Conservation (phyloP, 92 coral and sea anemone species). For the Plumapathes pennacea region DNA sequence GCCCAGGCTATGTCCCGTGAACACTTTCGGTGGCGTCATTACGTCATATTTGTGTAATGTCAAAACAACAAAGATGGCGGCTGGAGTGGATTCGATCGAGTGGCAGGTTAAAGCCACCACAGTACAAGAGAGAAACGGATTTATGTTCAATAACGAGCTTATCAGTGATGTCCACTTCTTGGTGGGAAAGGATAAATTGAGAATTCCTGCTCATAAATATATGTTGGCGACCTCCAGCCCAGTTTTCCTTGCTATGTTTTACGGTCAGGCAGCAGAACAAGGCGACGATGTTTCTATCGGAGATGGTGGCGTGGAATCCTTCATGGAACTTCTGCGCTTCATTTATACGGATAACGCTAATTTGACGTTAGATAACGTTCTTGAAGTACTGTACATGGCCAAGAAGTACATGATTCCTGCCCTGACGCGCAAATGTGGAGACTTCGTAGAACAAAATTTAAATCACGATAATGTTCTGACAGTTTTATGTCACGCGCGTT, state of each 20-base stretch:
- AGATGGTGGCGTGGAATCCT: conserved; percentile 70
- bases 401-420: conserved; percentile 78
- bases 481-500: conserved; percentile 70
- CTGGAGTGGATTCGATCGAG: conserved; percentile 40
- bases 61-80: conserved; percentile 75
- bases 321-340: conserved; percentile 69
- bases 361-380: conserved; percentile 69
- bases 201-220: conserved; percentile 81
- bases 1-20: too few relatives aligned
- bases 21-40: too few relatives aligned
- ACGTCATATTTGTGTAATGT: too few relatives aligned
- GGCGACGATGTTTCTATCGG: conserved; percentile 54
- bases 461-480: conserved; percentile 76
- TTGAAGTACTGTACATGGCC: conserved; percentile 72
- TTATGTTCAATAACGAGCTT: conserved; percentile 80
- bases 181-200: conserved; percentile 57
- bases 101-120: conserved; percentile 91
- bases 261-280: conserved; percentile 77
- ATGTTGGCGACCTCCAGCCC: conserved; percentile 81
- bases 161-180: conserved; percentile 81
- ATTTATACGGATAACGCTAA: conserved; percentile 62
- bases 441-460: conserved; percentile 58
- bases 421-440: conserved; percentile 71
- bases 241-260: conserved; percentile 81
- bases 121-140: conserved; percentile 75